Base-by-base conservation (phyloP, 2,797 vertebrate genomes). In the Hyperoplus lanceolatus region DNA sequence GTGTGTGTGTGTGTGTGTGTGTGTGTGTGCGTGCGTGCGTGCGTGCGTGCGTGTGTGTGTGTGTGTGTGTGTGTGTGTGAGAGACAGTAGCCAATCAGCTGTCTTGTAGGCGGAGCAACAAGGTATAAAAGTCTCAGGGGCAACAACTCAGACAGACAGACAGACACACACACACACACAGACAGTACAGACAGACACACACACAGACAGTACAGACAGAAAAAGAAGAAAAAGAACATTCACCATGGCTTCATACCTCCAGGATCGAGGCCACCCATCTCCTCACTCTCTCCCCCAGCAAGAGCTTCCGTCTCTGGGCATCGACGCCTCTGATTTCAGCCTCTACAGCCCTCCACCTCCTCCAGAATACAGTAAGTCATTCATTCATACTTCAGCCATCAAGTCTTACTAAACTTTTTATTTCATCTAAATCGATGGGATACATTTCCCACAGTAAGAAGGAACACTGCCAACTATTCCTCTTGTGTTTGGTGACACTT, bases 271-370 rank as follows among this genome's bases (percentile, higher is more conserved):
- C 1, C 90, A 92, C 0, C 91, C 90, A 70, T 95, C 94, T 89
- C 94, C 94, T 57, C 49, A 0, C 3, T 8, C 50, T 3, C 71
- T 76, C 6, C 73, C 78, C 55, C 96, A 95, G 15, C 96, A 97
- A 10, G 83, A 87, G 42, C 96, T 96, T 74, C 95, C 95, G 42
- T 96, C 79, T 59, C 95, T 97, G 61, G 96, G 95, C 58, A 94
- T 97, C 76, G 96, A 98, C 9, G 92, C 95, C 16, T 96, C 95
- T 0, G 96, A 97, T 91, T 96, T 97, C 95, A 97, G 93, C 71
- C 93, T 98, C 56, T 98, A 97, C 92, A 95, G 96, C 5, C 94
- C 96, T 0, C 96, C 96, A 67, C 93, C 93, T 8, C 57, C 95
- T 70, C 95, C 96, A 6, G 96, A 96, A 29, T 93, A 61, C 8